These are phyloP conservation scores for Eurystomus glaucurus DNA, from an alignment of 2,797 vertebrate genomes.

Conservation along the genomic window DNA sequence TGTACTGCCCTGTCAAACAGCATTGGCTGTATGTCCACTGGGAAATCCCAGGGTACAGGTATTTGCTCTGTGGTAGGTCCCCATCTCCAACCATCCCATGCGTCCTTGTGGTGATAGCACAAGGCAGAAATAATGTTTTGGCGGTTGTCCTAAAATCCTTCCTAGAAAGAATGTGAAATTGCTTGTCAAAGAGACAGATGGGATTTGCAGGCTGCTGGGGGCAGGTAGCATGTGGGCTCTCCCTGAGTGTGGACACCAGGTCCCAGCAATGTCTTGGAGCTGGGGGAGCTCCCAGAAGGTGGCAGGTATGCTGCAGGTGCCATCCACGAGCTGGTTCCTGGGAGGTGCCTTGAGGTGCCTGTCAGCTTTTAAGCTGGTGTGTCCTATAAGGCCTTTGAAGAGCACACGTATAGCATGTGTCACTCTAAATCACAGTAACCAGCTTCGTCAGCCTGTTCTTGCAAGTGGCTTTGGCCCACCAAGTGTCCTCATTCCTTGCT, in stretches of 20 bases:
- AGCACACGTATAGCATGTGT: not conserved
- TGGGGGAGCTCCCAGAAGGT: not conserved
- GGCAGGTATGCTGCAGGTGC: rapidly evolving
- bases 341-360: not conserved
- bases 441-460: not conserved
- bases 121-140: not conserved
- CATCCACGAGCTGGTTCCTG: rapidly evolving
- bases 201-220: not conserved
- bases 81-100: not conserved
- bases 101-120: not conserved
- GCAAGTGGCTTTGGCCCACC: not conserved
- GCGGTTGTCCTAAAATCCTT: conserved; percentile 31
- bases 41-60: not conserved
- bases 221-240: not conserved
- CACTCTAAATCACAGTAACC: not conserved
- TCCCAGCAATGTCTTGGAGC: rapidly evolving
- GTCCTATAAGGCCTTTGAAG: not conserved
- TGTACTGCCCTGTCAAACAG: not conserved
- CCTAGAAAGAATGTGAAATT: conserved; percentile 37
- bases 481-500: not conserved
- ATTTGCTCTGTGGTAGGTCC: not conserved
- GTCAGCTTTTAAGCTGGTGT: not conserved
- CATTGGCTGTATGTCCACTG: not conserved
- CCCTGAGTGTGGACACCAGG: rapidly evolving
- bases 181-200: not conserved